Conservation (phyloP, 1,140 invertebrate species). For the Phenacoccus solenopsis region DNA sequence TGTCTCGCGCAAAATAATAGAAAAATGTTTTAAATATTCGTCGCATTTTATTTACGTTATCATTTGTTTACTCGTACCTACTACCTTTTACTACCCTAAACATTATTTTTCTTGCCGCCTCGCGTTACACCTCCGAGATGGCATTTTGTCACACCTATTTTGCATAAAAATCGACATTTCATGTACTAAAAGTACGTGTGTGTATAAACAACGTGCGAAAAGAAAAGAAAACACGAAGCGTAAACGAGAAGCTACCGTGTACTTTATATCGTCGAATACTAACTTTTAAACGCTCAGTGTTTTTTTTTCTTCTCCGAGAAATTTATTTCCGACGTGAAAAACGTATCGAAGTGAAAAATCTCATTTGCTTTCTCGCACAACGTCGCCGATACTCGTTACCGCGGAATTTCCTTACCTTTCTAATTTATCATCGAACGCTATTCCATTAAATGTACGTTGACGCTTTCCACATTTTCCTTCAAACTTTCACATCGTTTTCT, state of each 20-base stretch:
- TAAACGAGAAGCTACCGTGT: background rate
- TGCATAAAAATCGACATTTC: background rate
- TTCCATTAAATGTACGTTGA: no score
- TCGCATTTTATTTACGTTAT: constrained; percentile 2
- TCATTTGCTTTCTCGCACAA: background rate
- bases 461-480: no score
- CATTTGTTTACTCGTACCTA: background rate
- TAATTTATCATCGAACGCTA: constrained; percentile 3
- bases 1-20: background rate
- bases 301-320: background rate
- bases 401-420: background rate
- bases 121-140: no score
- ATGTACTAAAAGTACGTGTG: background rate
- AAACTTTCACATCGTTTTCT: no score
- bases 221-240: background rate
- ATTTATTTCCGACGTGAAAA: background rate
- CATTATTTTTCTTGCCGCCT: no score
- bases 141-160: background rate
- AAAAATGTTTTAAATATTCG: background rate
- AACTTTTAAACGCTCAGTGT: no score
- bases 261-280: background rate
- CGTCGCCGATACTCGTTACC: background rate
- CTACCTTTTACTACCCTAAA: background rate
- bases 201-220: no score
- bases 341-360: background rate